A percentile compares a stretch with the other conserved stretches of the same genome.
phyloP scores from a whole-genome alignment of 2,888 invertebrate species.

The Oxycera nigricornis region DNA sequence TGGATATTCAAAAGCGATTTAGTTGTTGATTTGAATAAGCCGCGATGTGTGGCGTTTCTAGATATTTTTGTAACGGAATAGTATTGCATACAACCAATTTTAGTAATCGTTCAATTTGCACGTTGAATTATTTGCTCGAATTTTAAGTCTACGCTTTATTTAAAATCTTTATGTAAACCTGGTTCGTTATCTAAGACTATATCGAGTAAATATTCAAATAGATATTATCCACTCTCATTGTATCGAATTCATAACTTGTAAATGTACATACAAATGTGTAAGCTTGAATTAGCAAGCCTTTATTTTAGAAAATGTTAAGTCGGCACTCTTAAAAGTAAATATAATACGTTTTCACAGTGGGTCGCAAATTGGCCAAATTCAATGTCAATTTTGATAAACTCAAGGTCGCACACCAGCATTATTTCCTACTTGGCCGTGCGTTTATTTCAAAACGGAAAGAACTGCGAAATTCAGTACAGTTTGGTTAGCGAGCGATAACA shows the following conservation, averaged over 20 bases:
- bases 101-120: too few relatives aligned
- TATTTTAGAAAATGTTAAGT: background rate
- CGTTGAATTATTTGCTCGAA: too few relatives aligned
- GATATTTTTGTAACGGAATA: too few relatives aligned
- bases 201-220: background rate
- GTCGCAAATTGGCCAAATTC: constrained; percentile 17
- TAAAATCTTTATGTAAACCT: too few relatives aligned
- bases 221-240: background rate
- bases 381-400: constrained; percentile 27
- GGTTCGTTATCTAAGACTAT: too few relatives aligned
- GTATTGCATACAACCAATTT: too few relatives aligned
- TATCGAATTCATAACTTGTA: background rate
- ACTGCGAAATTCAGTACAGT: constrained; percentile 3
- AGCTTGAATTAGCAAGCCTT: background rate
- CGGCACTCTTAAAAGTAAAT: background rate
- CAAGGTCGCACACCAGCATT: constrained; percentile 3
- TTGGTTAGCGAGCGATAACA: constrained; percentile 15
- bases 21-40: background rate
- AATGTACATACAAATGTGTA: background rate
- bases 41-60: background rate
- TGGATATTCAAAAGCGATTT: too few relatives aligned
- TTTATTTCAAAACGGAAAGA: background rate
- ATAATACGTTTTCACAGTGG: background rate
- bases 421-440: background rate
- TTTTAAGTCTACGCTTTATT: too few relatives aligned